These are phyloP conservation scores for Teleopsis dalmanni DNA, from an alignment of 1,140 invertebrate species.

Conservation along the genomic window DNA sequence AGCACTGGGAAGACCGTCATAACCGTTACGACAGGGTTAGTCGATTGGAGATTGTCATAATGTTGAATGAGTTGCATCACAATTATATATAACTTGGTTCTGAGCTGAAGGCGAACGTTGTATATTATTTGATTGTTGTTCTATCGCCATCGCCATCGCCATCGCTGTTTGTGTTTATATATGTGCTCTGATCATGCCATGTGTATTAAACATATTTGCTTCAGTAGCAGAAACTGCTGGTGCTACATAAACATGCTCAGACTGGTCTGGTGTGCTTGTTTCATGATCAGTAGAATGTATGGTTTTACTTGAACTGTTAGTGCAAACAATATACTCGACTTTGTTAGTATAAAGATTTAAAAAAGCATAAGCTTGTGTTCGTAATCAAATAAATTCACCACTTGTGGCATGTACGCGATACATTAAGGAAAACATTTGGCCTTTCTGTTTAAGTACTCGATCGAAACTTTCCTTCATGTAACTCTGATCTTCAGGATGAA, in stretches of 20 bases:
- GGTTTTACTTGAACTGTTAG: slow-evolving; percentile 82
- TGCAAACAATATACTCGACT: slow-evolving; percentile 96
- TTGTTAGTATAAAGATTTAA: slow-evolving; percentile 95
- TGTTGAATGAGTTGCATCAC: slow-evolving; percentile 62
- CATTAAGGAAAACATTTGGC: slow-evolving; percentile 91
- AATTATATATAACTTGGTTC: slow-evolving; percentile 56
- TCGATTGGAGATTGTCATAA: slow-evolving; percentile 54
- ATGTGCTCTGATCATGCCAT: slow-evolving; percentile 23
- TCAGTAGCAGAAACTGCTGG: slow-evolving; percentile 20
- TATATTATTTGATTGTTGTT: slow-evolving; percentile 33
- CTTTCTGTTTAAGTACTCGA: slow-evolving; percentile 92
- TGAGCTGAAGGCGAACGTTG: slow-evolving; percentile 59
- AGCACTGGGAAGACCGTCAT: slow-evolving; percentile 50
- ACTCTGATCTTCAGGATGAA: slow-evolving; percentile 89
- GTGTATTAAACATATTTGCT: slow-evolving; percentile 32
- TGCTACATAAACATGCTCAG: slow-evolving; percentile 50
- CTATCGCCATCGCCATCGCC: slow-evolving; percentile 10
- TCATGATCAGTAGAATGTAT: slow-evolving; percentile 13
- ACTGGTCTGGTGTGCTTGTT: slow-evolving; percentile 10
- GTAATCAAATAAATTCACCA: slow-evolving; percentile 89
- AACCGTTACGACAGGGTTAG: slow-evolving; percentile 43
- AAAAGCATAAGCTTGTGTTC: slow-evolving; percentile 93
- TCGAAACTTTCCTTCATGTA: slow-evolving; percentile 98
- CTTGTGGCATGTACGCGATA: slow-evolving; percentile 92
- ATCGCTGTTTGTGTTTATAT: slow-evolving; percentile 22